These are phyloP conservation scores for Nycticryphes semicollaris DNA, from an alignment of 2,113 vertebrate species.

Conservation along the genomic window DNA sequence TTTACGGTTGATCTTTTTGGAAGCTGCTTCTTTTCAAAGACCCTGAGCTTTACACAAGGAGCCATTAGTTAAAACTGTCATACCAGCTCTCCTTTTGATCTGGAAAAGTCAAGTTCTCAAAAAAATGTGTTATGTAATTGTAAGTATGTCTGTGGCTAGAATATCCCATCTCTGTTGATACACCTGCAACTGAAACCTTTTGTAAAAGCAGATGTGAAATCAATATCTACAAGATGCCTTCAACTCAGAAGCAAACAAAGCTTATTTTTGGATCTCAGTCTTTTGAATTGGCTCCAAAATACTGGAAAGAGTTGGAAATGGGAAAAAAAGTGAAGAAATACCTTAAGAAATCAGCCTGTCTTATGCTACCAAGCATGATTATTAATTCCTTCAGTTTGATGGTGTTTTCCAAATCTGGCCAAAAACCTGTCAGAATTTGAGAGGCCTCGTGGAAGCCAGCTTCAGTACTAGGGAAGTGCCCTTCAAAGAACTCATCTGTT, in stretches of 20 bases:
- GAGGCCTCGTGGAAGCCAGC: neutral
- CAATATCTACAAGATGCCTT: neutral
- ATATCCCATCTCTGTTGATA: neutral
- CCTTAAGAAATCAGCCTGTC: neutral
- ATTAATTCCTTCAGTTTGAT: neutral
- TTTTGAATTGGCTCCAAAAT: neutral
- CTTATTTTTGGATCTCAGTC: neutral
- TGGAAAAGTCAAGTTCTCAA: neutral
- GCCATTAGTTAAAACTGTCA: neutral
- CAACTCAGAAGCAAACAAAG: neutral
- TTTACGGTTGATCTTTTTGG: neutral
- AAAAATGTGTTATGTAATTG: neutral
- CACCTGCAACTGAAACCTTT: neutral
- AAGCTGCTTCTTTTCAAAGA: neutral
- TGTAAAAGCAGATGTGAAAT: neutral
- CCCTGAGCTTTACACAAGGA: neutral
- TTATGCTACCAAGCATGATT: neutral
- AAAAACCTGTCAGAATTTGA: neutral
- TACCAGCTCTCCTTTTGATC: neutral
- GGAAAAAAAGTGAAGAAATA: neutral
- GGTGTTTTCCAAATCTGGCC: neutral
- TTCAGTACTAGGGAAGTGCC: neutral
- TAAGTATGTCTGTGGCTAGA: neutral
- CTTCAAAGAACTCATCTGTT: neutral
- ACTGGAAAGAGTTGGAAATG: neutral